Evolutionary conservation across 2,888 invertebrate species (phyloP).

Genomic region (Hypolimnas misippus): DNA sequence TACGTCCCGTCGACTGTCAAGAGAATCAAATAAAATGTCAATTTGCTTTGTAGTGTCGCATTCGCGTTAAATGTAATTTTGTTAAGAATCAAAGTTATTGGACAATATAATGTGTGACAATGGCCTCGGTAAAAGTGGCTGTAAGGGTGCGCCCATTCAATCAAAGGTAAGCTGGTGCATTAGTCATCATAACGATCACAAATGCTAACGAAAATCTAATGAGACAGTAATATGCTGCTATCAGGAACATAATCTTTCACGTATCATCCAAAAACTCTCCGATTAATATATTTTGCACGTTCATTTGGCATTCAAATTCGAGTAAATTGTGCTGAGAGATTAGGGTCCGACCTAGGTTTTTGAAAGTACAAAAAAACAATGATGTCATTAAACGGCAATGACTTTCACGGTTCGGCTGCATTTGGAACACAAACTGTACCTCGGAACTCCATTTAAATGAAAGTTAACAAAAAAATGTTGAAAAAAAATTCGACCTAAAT

Average conservation of each 20-base stretch:
- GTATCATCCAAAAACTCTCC: slow-evolving; percentile 7
- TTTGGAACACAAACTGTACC: slow-evolving; percentile 79
- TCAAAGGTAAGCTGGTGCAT: slow-evolving; percentile 86
- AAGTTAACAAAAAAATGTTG: slow-evolving; percentile 70
- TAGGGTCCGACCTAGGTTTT: slow-evolving; percentile 50
- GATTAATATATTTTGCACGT: background rate
- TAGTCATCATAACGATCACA: slow-evolving; percentile 41
- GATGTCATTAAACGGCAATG: slow-evolving; percentile 81
- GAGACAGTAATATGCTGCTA: slow-evolving; percentile 26
- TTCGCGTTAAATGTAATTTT: slow-evolving; percentile 69
- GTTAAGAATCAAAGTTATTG: slow-evolving; percentile 59
- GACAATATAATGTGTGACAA: slow-evolving; percentile 83
- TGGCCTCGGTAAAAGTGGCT: slow-evolving; percentile 97
- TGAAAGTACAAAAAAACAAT: slow-evolving; percentile 77
- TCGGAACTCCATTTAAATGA: slow-evolving; percentile 70
- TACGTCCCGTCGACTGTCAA: slow-evolving; percentile 46
- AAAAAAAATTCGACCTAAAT: slow-evolving; percentile 61
- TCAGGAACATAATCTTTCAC: slow-evolving; percentile 22
- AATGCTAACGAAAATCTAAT: slow-evolving; percentile 19
- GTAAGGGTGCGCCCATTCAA: slow-evolving; percentile 96
- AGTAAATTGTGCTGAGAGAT: slow-evolving; percentile 2
- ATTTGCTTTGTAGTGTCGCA: slow-evolving; percentile 67
- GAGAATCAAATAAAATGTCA: slow-evolving; percentile 56
- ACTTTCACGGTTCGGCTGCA: slow-evolving; percentile 83
- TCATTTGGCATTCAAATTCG: slow-evolving; percentile 1